Evolutionary conservation across 2,797 vertebrate genomes (phyloP), one percentile per base, ranked within the genome.

Genomic region (Pangasius sanitwongsei): DNA sequence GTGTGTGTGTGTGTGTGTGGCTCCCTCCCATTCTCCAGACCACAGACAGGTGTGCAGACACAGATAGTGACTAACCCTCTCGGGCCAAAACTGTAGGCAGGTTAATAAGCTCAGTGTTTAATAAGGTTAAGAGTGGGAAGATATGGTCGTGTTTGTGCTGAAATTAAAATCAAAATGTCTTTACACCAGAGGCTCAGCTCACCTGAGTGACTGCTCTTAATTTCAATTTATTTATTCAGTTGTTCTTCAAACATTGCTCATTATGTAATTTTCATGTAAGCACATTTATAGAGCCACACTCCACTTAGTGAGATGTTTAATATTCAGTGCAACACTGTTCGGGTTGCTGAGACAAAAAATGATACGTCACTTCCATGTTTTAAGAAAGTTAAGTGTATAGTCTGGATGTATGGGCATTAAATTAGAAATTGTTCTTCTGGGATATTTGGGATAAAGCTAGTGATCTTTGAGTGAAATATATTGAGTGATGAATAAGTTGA

Each of bases 1-100:
- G 53, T 81, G 78, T 57, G 77, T 61, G 55, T 82, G 55, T 59
- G 55, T 82, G 80, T 82, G 80, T 82, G 80, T 82, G 65, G n/a
- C 44, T 57, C 37, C 34, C 41, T 65, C 15, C 25, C 15, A 4
- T 65, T 48, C 41, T 65, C 57, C 67, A 50, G 70, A 28, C 61
- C 55, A 18, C 84, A 78, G 80, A 89, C 92, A 92, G 92, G 92
- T 92, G 92, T 81, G 53, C 55, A 80, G 48, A 31, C 67, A 12
- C 82, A 18, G 37, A 65, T n/a, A 84, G 3, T 83, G 15, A 50
- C 44, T 67, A 31, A 83, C 37, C 28, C 75, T 55, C 75, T 55
- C n/a, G 0, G 28, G n/a, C 12, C 74, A 48, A 50, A 78, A 4
- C 13, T 78, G 13, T n/a, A 77, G 44, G 74, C 48, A 31, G 48